Evolutionary conservation across 35 echinoderm and acorn worm species (phyloP), one percentile per base, ranked within the genome.

Genomic region (Diadema setosum): DNA sequence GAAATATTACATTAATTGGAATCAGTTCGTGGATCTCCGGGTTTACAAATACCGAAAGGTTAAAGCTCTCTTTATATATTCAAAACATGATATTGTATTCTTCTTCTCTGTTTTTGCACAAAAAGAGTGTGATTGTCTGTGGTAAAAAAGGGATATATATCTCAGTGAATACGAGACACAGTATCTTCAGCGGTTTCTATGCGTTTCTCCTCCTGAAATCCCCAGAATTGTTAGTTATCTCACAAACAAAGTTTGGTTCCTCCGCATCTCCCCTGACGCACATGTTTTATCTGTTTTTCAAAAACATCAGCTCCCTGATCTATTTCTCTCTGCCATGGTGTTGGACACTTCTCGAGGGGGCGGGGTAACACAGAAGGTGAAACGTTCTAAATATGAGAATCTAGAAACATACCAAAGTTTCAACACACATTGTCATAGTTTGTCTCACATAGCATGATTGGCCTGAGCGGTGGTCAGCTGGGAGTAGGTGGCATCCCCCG

Each of bases 391-490:
- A 33, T n/a, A n/a, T n/a, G 27, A 67, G 63, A 33, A 33, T 67
- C 30, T 30, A 32, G 25, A 33, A 12, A 33, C 3, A 7, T 67
- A 67, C 26, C 26, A 29, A 5, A 29, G 5, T 31, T 33, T 55
- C 12, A 55, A n/a, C n/a, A n/a, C n/a, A n/a, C n/a, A n/a, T n/a
- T n/a, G n/a, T n/a, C n/a, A n/a, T n/a, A n/a, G n/a, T n/a, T 67
- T 67, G 9, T 33, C 63, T 86, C 49, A 86, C 83, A 86, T 65
- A 32, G 76, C 75, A 32, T 91, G 93, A 46, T 91, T 95, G 39
- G 88, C 75, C 44, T 97, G 89, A 18, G 96, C 92, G 42, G 96
- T 94, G 7, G 92, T 90, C 33, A 99, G 93, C 45, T 99, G 96
- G 50, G 89, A 92, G 87, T 99, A 99, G 5, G 96, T 94, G 39